Conservation (phyloP, 2,797 vertebrate genomes). For the Phoeniculus purpureus region DNA sequence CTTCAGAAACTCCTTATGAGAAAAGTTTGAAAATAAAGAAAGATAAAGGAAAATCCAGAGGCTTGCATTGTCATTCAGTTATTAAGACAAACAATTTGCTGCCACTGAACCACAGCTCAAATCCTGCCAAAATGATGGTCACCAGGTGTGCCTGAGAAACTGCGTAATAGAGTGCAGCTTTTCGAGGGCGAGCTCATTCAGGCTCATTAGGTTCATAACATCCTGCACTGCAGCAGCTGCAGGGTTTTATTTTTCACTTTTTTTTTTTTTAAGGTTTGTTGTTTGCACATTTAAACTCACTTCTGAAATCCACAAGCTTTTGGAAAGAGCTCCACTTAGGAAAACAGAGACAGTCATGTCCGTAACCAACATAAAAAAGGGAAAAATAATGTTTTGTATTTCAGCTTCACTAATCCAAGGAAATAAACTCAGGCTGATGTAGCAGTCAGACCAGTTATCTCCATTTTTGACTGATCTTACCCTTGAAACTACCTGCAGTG, state of each 20-base stretch:
- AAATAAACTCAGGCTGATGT: not conserved
- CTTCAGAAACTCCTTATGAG: not conserved
- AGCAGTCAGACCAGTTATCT: not conserved
- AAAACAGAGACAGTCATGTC: not conserved
- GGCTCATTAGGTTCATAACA: not conserved
- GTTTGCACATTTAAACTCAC: not conserved
- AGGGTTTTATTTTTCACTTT: conserved; percentile 2
- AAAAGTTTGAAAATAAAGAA: not conserved
- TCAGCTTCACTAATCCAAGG: not conserved
- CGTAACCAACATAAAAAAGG: not conserved
- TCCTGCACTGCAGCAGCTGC: not conserved
- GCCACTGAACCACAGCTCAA: not conserved
- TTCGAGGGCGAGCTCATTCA: not conserved
- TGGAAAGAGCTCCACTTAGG: not conserved
- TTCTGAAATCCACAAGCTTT: not conserved
- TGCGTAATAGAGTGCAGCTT: not conserved
- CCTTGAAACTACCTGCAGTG: not conserved
- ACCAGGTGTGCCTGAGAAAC: not conserved
- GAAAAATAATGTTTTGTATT: not conserved
- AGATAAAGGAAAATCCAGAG: not conserved
- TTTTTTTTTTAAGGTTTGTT: not conserved
- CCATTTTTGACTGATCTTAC: not conserved
- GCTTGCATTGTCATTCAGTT: not conserved
- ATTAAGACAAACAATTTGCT: not conserved
- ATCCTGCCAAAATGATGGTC: not conserved